Evolutionary conservation across 2,797 vertebrate genomes (phyloP).

Genomic region (Trachops cirrhosus): DNA sequence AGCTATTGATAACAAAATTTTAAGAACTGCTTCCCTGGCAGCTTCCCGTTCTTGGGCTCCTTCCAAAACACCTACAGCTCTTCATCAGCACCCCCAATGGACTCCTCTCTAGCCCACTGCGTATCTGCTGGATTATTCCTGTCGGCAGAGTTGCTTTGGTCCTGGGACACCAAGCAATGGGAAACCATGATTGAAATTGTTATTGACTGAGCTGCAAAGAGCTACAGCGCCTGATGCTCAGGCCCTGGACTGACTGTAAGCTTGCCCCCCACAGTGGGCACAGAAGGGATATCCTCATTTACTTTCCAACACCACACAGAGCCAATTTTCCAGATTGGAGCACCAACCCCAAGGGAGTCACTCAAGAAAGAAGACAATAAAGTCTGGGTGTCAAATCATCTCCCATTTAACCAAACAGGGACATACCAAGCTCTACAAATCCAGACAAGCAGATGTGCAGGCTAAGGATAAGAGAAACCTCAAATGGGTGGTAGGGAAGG

Average conservation of each 20-base stretch:
- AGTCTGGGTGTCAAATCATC: not conserved
- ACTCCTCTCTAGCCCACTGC: not conserved
- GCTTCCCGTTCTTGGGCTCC: not conserved
- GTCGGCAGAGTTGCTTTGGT: not conserved
- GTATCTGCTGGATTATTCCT: not conserved
- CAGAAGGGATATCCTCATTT: no score
- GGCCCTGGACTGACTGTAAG: not conserved
- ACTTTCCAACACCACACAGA: not conserved
- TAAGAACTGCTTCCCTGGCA: not conserved
- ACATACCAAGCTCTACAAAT: not conserved
- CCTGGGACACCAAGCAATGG: not conserved
- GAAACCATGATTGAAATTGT: not conserved
- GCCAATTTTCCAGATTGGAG: not conserved
- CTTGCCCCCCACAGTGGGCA: rapidly evolving
- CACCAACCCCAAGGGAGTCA: not conserved
- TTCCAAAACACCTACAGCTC: not conserved
- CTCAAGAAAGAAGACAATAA: not conserved
- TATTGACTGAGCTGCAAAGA: not conserved
- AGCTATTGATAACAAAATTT: not conserved
- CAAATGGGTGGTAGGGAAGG: not conserved
- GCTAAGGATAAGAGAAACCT: not conserved
- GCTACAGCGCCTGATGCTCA: not conserved
- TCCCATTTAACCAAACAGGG: not conserved
- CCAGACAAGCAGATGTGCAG: not conserved
- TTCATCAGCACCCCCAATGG: not conserved